Percentiles rank a stretch among this genome's conserved stretches.
Conservation (phyloP, 2,797 vertebrate genomes). For the Spea hammondii region DNA sequence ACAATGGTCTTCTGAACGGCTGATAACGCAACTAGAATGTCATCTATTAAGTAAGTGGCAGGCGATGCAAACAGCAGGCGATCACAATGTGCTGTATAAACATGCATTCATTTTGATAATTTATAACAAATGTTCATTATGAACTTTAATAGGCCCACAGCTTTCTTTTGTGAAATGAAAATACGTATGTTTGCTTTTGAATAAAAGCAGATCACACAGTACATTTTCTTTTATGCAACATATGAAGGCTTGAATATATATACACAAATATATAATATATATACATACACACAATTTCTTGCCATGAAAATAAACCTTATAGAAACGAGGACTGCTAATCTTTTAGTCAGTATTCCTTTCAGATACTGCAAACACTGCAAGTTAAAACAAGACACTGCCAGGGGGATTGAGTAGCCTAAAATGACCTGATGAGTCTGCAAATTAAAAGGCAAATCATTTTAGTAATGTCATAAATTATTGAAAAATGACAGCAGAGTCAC, state of each 20-base stretch:
- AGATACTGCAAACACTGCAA: not conserved
- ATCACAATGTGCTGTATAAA: not conserved
- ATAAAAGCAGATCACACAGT: not conserved
- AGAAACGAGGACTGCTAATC: not conserved
- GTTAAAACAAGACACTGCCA: constrained; percentile 30
- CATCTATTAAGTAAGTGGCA: no score
- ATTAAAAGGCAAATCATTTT: constrained; percentile 10
- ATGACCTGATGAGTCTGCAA: constrained; percentile 11
- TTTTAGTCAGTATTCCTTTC: not conserved
- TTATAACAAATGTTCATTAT: not conserved
- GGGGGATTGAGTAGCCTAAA: constrained; percentile 29
- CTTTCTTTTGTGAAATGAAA: not conserved
- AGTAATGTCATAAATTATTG: constrained; percentile 19
- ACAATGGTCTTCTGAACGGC: no score
- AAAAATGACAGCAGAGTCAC: not conserved
- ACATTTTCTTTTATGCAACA: not conserved
- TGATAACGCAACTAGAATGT: no score
- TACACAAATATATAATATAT: not conserved
- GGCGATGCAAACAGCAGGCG: no score
- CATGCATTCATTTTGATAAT: not conserved
- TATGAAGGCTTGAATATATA: not conserved
- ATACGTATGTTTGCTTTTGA: not conserved
- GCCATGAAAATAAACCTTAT: not conserved
- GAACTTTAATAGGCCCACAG: not conserved
- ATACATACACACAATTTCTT: not conserved